Percentiles rank a stretch among this genome's conserved stretches.
phyloP scores from a whole-genome alignment of 2,888 invertebrate genomes.

The Gari tellinella region DNA sequence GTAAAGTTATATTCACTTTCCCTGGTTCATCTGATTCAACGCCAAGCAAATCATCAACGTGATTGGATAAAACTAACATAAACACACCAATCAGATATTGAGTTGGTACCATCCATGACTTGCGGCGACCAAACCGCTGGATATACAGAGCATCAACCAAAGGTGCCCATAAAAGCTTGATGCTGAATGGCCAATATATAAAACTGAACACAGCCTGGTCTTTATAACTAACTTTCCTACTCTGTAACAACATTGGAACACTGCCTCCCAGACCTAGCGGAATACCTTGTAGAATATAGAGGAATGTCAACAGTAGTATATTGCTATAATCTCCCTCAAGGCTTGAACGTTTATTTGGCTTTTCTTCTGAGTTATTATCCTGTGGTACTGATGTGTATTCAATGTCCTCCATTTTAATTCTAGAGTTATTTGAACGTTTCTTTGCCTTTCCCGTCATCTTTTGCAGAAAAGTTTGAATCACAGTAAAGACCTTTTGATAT shows the following conservation, averaged over 20 bases:
- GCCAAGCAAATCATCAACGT: slow-evolving; percentile 89
- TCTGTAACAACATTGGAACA: slow-evolving; percentile 97
- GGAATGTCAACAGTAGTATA: slow-evolving; percentile 93
- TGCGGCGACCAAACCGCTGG: slow-evolving; percentile 93
- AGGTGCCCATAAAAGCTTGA: slow-evolving; percentile 99
- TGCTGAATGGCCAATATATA: slow-evolving; percentile 93
- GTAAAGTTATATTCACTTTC: slow-evolving; percentile 75
- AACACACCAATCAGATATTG: slow-evolving; percentile 95
- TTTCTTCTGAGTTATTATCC: slow-evolving; percentile 1
- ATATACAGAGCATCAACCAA: slow-evolving; percentile 97
- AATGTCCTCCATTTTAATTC: not conserved
- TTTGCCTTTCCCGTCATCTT: no score
- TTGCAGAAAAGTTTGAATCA: no score
- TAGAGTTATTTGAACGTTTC: not conserved
- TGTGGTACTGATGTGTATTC: not conserved
- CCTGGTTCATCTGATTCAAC: slow-evolving; percentile 85
- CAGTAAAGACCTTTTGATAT: no score
- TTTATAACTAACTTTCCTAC: slow-evolving; percentile 95
- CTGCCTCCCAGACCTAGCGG: slow-evolving; percentile 97
- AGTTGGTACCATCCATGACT: slow-evolving; percentile 94
- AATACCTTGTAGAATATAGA: slow-evolving; percentile 94
- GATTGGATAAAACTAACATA: slow-evolving; percentile 93
- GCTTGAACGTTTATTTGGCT: slow-evolving; percentile 9
- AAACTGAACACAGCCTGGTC: slow-evolving; percentile 94
- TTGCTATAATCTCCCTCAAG: slow-evolving; percentile 86